Percentiles rank a stretch among this genome's conserved stretches.
Conservation (phyloP, 1,140 invertebrate species). For the Lerema accius region DNA sequence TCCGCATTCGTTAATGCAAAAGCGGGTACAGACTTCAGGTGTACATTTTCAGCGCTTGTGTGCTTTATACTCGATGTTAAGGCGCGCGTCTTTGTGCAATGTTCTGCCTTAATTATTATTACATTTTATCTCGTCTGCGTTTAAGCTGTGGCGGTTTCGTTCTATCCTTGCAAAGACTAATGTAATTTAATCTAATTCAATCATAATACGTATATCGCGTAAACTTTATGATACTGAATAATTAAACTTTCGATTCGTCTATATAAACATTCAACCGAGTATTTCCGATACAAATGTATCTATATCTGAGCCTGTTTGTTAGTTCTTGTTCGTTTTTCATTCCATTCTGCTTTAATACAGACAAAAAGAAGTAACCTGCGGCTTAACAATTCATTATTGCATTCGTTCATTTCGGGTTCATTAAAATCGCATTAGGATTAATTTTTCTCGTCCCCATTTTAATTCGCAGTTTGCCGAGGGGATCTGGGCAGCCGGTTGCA, state of each 20-base stretch:
- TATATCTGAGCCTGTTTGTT: not conserved
- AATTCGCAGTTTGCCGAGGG: conserved; percentile 79
- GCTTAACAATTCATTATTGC: conserved; percentile 78
- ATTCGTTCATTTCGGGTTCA: conserved; percentile 80
- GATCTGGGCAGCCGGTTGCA: conserved; percentile 71
- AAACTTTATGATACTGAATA: too few species aligned
- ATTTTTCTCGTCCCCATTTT: conserved; percentile 81
- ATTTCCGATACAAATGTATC: conserved; percentile 4
- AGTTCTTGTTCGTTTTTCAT: conserved; percentile 41
- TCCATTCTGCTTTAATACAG: conserved; percentile 46
- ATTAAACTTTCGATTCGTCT: too few species aligned
- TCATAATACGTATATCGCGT: conserved; percentile 1
- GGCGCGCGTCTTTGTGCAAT: conserved; percentile 76
- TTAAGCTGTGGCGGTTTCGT: conserved; percentile 39
- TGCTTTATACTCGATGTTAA: conserved; percentile 77
- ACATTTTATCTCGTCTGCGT: conserved; percentile 66
- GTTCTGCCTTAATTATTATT: conserved; percentile 76
- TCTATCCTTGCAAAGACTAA: conserved; percentile 24
- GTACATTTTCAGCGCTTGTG: conserved; percentile 81
- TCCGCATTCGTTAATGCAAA: conserved; percentile 83
- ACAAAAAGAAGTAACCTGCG: conserved; percentile 59
- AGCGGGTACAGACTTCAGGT: conserved; percentile 79
- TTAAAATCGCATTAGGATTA: conserved; percentile 83
- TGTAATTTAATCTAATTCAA: conserved; percentile 16
- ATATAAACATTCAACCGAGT: not conserved